These are phyloP conservation scores for Catharus ustulatus DNA, from an alignment of 2,797 vertebrate genomes.

Conservation along the genomic window DNA sequence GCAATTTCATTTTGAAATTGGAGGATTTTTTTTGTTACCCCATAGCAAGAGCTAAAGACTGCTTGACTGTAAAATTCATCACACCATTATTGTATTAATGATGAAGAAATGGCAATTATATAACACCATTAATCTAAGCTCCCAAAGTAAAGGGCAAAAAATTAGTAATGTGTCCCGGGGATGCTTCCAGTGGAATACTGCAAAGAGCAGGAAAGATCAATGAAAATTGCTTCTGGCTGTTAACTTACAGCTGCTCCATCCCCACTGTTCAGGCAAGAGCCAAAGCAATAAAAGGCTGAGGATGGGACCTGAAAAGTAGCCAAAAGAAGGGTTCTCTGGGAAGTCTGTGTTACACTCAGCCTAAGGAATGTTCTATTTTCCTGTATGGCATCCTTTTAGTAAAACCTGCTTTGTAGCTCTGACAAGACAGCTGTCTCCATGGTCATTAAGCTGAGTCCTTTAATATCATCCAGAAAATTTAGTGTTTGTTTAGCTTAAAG, in stretches of 20 bases:
- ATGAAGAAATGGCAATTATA: conserved; percentile 18
- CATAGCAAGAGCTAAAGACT: not conserved
- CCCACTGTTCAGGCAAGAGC: not conserved
- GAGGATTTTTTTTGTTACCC: not conserved
- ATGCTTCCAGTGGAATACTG: not conserved
- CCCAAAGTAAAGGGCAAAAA: conserved; percentile 40
- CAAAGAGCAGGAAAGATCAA: conserved; percentile 51
- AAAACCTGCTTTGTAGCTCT: not conserved
- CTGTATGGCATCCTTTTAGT: not conserved
- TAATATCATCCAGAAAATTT: not conserved
- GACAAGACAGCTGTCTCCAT: not conserved
- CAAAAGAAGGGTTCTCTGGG: not conserved
- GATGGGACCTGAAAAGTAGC: not conserved
- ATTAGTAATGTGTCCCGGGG: not conserved
- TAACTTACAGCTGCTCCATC: conserved; percentile 18
- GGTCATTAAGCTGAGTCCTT: not conserved
- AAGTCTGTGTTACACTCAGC: not conserved
- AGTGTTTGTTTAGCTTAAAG: not conserved
- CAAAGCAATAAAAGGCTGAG: conserved; percentile 25
- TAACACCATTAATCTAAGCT: conserved; percentile 2
- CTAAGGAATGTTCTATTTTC: not conserved
- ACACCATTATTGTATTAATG: not conserved
- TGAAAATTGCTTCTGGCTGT: conserved; percentile 43
- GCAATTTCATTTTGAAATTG: not conserved
- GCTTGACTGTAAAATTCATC: conserved; percentile 23